These are phyloP conservation scores for Drosophila nr. fundita DNA, from an alignment of 2,888 invertebrate genomes.

Conservation along the genomic window DNA sequence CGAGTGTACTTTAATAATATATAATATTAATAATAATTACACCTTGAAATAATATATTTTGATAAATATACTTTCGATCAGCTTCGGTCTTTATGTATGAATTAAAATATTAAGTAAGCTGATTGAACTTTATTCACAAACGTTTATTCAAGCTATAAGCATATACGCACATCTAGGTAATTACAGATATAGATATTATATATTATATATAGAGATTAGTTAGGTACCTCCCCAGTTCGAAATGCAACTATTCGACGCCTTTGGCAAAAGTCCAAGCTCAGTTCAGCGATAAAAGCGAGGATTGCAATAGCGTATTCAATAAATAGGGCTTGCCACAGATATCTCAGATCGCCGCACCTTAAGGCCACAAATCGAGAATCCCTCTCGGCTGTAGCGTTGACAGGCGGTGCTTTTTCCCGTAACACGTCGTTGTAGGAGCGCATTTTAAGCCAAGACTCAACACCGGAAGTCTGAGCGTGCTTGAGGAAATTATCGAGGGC, in stretches of 20 bases:
- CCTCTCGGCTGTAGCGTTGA: neutral
- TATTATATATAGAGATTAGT: neutral
- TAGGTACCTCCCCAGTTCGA: too few species aligned
- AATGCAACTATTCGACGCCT: neutral
- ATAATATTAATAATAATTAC: too few species aligned
- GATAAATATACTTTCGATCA: neutral
- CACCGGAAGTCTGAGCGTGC: slow-evolving; percentile 4
- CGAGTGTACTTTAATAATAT: too few species aligned
- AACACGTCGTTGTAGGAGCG: neutral
- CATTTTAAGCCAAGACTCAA: accelerated
- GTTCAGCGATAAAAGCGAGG: slow-evolving; percentile 29
- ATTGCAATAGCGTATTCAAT: accelerated
- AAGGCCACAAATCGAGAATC: neutral
- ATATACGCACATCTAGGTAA: neutral
- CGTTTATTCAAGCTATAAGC: neutral
- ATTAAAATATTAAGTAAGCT: neutral
- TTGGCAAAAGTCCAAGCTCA: neutral
- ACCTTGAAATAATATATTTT: neutral
- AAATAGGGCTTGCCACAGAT: neutral
- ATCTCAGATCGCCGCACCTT: neutral
- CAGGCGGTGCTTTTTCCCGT: accelerated
- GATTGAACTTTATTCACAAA: neutral
- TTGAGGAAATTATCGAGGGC: slow-evolving; percentile 33
- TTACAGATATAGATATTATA: neutral
- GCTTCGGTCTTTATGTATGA: neutral